A percentile compares a stretch with the other conserved stretches of the same genome.
Evolutionary conservation across 1,140 invertebrate genomes (phyloP).

Genomic region (Leguminivora glycinivorella): DNA sequence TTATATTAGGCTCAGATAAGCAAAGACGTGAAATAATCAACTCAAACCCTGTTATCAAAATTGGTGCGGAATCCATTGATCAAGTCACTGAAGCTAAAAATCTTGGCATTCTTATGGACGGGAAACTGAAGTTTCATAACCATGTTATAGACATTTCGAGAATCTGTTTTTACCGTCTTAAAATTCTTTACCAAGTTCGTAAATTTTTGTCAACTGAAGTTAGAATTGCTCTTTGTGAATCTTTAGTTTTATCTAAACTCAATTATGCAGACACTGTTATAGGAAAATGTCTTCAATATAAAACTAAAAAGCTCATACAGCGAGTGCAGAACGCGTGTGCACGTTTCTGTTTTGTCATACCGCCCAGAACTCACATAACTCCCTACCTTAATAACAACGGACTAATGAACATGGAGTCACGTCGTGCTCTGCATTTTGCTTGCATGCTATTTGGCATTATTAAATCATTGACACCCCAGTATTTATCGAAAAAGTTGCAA

Average conservation of each 20-base stretch:
- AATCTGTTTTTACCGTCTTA: constrained; percentile 5
- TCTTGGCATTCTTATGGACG: constrained; percentile 2
- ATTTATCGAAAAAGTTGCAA: too few relatives aligned
- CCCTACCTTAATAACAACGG: too few relatives aligned
- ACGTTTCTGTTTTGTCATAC: background rate
- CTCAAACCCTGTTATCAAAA: background rate
- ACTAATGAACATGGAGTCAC: too few relatives aligned
- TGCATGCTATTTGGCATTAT: too few relatives aligned
- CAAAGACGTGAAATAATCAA: background rate
- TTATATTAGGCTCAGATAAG: background rate
- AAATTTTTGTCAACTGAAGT: background rate
- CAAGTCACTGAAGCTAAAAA: background rate
- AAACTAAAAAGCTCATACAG: background rate
- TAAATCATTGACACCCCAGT: too few relatives aligned
- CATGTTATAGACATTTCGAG: background rate
- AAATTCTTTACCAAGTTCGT: too few relatives aligned
- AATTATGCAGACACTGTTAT: background rate
- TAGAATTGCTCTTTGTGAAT: background rate
- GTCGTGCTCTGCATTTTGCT: too few relatives aligned
- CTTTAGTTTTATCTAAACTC: background rate
- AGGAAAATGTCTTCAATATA: background rate
- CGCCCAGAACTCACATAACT: background rate
- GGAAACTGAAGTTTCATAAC: background rate
- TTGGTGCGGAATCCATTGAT: background rate
- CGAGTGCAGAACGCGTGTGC: constrained; percentile 10